These are phyloP conservation scores for Bombus polaris DNA, from an alignment of 1,140 invertebrate species.

Conservation along the genomic window DNA sequence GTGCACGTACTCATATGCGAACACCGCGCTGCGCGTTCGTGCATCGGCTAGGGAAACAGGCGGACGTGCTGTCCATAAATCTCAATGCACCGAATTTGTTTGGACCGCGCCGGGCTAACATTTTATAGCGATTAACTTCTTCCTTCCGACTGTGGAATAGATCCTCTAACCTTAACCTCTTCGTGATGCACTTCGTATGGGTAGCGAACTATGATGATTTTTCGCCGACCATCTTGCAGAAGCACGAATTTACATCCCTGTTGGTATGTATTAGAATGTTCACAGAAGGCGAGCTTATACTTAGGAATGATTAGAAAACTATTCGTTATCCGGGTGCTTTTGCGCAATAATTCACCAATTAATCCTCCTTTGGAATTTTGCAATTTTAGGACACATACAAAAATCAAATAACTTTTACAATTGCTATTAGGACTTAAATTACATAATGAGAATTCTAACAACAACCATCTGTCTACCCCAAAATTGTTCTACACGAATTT, in stretches of 20 bases:
- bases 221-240: no score
- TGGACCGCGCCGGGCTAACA: constrained; percentile 16
- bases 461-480: neutral
- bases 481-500: neutral
- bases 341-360: no score
- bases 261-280: no score
- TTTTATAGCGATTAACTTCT: constrained; percentile 43
- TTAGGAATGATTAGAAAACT: no score
- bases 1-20: constrained; percentile 18
- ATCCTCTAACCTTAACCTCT: neutral
- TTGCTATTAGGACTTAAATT: no score
- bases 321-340: no score
- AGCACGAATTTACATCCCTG: no score
- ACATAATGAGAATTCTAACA: neutral
- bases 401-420: no score
- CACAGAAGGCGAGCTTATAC: no score
- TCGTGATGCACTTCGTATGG: neutral
- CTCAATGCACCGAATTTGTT: constrained; percentile 53
- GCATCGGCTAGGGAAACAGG: constrained; percentile 20
- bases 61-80: constrained; percentile 58
- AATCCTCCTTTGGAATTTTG: no score
- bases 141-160: constrained; percentile 31
- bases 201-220: neutral
- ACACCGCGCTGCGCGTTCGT: neutral
- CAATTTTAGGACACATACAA: no score